Percentiles rank a stretch among this genome's conserved stretches.
phyloP scores from a whole-genome alignment of 2,113 vertebrate genomes.

The Falcunculus frontatus region DNA sequence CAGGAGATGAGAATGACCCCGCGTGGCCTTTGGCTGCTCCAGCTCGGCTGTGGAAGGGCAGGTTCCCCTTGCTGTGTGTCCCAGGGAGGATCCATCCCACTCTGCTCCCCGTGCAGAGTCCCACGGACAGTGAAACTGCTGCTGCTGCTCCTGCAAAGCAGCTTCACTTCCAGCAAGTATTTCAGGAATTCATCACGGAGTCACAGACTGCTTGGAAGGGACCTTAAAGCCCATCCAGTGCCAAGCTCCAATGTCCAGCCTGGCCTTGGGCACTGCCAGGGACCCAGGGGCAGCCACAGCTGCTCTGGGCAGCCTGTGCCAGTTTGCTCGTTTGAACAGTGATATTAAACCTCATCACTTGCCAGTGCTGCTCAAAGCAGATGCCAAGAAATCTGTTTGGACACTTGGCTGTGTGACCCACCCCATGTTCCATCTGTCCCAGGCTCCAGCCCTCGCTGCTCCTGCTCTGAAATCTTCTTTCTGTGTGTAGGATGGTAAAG shows the following conservation, averaged over 20 bases:
- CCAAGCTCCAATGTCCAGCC: not conserved
- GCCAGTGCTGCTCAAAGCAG: not conserved
- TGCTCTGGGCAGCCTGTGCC: too few relatives aligned
- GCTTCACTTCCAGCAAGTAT: not conserved
- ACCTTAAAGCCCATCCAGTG: not conserved
- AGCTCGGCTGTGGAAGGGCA: not conserved
- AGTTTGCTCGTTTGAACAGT: not conserved
- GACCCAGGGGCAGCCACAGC: not conserved
- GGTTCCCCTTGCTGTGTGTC: fast-evolving
- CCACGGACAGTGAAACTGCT: not conserved
- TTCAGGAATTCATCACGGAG: not conserved
- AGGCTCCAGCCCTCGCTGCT: not conserved
- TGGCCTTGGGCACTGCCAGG: not conserved
- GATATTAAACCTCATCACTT: not conserved
- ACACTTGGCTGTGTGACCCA: not conserved
- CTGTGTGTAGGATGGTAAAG: not conserved
- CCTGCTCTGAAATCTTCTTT: not conserved
- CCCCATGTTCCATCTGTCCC: fast-evolving
- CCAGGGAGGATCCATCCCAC: fast-evolving
- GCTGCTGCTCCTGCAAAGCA: not conserved
- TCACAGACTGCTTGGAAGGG: too few relatives aligned
- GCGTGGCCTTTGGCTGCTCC: not conserved
- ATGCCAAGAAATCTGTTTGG: too few relatives aligned
- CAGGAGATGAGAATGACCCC: not conserved
- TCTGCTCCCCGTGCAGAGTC: too few relatives aligned